These are phyloP conservation scores for Agapornis roseicollis DNA, from an alignment of 2,113 vertebrate species.

Conservation along the genomic window DNA sequence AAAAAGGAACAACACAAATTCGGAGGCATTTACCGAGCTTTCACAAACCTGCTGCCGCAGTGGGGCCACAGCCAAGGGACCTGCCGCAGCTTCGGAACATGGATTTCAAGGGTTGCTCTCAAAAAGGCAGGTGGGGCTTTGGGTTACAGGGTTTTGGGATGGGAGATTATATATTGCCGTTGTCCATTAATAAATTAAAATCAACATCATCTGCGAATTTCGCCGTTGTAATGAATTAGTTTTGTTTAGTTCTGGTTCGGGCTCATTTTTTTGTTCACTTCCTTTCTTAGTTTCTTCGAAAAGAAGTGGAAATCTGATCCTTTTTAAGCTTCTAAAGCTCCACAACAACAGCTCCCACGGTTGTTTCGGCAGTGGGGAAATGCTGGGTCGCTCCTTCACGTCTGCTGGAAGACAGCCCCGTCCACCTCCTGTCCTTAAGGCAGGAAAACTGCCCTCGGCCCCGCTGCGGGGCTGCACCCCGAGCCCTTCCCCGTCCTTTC, in stretches of 20 bases:
- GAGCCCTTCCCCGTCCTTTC: background rate
- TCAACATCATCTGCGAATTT: accelerated
- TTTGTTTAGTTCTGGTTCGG: background rate
- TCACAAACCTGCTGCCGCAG: accelerated
- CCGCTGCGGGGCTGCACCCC: background rate
- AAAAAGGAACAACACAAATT: accelerated
- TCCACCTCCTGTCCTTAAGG: accelerated
- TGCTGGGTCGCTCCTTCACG: background rate
- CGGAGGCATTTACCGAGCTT: background rate
- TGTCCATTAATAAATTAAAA: background rate
- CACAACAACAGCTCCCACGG: accelerated
- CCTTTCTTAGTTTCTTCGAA: background rate
- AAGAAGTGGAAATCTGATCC: accelerated
- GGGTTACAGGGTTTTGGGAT: accelerated
- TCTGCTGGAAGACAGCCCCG: background rate
- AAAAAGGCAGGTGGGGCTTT: background rate
- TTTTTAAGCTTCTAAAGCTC: background rate
- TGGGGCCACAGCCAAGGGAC: background rate
- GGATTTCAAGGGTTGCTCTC: background rate
- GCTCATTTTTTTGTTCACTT: accelerated
- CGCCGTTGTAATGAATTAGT: accelerated
- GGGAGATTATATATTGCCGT: accelerated
- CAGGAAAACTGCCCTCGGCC: background rate
- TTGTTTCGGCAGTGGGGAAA: background rate
- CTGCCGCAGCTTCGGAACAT: too few species aligned